These are phyloP conservation scores for Gallinago undulata DNA, from an alignment of 2,113 vertebrate genomes.

Conservation along the genomic window DNA sequence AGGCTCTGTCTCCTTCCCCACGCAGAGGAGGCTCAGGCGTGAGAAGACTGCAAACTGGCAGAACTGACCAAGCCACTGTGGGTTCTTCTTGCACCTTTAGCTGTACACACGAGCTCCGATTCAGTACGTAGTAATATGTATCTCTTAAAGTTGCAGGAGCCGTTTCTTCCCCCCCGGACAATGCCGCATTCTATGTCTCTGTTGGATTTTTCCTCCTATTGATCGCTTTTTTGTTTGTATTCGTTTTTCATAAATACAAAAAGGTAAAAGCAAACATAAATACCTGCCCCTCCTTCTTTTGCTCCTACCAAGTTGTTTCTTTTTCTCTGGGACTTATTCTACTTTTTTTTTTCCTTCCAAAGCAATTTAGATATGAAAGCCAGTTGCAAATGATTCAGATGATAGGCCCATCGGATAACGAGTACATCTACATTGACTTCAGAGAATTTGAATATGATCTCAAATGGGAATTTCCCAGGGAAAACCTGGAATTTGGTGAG, in stretches of 20 bases:
- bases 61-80: not conserved
- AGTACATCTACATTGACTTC: slow-evolving; percentile 94
- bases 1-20: not conserved
- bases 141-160: slow-evolving; percentile 64
- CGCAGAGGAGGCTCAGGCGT: not conserved
- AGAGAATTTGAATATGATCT: slow-evolving; percentile 85
- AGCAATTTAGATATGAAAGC: slow-evolving; percentile 88
- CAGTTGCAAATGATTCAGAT: slow-evolving; percentile 91
- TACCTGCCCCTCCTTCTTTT: not conserved
- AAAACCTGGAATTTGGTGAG: slow-evolving; percentile 94
- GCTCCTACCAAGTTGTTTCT: not conserved
- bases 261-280: slow-evolving; percentile 72
- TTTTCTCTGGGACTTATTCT: not conserved
- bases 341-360: slow-evolving; percentile 4
- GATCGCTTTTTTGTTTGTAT: not conserved
- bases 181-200: slow-evolving; percentile 47
- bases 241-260: slow-evolving; percentile 74
- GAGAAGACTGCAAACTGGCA: not conserved
- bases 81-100: not conserved
- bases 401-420: slow-evolving; percentile 86
- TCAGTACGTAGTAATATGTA: not conserved
- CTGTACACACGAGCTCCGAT: not conserved
- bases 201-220: slow-evolving; percentile 65
- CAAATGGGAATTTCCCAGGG: slow-evolving; percentile 95
- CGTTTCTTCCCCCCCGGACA: slow-evolving; percentile 49